phyloP scores from a whole-genome alignment of 2,888 invertebrate species.

The Tryphoninae sp. region DNA sequence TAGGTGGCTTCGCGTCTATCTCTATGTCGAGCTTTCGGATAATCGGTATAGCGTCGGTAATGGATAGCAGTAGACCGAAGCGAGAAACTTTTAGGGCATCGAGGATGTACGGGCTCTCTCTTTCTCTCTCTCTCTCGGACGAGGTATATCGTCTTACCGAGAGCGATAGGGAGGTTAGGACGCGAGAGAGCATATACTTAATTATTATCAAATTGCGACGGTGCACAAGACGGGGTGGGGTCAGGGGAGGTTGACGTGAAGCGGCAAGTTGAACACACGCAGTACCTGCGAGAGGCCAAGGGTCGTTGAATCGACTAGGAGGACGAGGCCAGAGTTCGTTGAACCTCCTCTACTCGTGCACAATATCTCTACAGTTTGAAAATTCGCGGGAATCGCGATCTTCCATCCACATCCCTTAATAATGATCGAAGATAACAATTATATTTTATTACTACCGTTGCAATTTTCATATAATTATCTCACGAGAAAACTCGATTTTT shows the following conservation, averaged over 20 bases:
- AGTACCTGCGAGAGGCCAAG: slow-evolving; percentile 28
- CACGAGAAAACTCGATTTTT: background rate
- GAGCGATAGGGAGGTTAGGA: slow-evolving; percentile 41
- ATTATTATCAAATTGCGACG: slow-evolving; percentile 62
- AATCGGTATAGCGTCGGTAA: slow-evolving; percentile 20
- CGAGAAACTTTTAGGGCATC: slow-evolving; percentile 58
- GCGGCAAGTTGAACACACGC: slow-evolving; percentile 46
- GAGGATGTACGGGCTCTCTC: slow-evolving; percentile 22
- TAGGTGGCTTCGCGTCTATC: background rate
- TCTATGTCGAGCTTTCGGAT: slow-evolving; percentile 2
- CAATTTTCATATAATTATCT: background rate
- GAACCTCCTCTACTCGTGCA: slow-evolving; percentile 28
- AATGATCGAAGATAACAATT: background rate
- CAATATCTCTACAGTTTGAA: background rate
- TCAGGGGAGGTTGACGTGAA: slow-evolving; percentile 13
- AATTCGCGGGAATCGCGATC: slow-evolving; percentile 26
- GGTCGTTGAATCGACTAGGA: slow-evolving; percentile 54
- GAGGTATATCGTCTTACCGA: slow-evolving; percentile 49
- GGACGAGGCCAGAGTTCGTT: slow-evolving; percentile 51
- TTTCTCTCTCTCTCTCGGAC: background rate
- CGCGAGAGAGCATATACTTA: slow-evolving; percentile 49
- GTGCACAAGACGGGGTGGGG: background rate
- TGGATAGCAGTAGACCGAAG: background rate
- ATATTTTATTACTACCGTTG: background rate
- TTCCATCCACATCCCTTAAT: background rate